Percentiles rank a stretch among this genome's conserved stretches.
Conservation (phyloP, 2,888 invertebrate genomes). For the Chelonus formosanus region DNA sequence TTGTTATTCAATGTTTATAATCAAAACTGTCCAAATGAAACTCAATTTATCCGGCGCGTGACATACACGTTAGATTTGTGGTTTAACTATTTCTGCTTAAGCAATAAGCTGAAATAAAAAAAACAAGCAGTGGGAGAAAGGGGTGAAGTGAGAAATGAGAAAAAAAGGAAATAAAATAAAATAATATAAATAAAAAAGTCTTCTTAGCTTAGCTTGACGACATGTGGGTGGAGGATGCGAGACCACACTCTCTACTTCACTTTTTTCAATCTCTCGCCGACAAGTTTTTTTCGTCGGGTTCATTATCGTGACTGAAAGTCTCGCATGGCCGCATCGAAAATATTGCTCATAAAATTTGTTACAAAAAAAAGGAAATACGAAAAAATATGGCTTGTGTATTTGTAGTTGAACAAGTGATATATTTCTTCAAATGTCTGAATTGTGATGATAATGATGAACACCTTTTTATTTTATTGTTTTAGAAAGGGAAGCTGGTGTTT, state of each 20-base stretch:
- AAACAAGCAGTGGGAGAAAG: slow-evolving; percentile 13
- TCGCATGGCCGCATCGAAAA: slow-evolving; percentile 38
- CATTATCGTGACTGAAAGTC: slow-evolving; percentile 39
- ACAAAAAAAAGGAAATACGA: slow-evolving; percentile 9
- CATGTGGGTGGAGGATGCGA: slow-evolving; percentile 45
- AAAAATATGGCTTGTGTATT: neutral
- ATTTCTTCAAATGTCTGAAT: neutral
- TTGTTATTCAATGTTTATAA: no score
- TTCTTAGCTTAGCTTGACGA: slow-evolving; percentile 36
- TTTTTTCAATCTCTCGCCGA: slow-evolving; percentile 31
- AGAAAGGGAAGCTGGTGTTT: slow-evolving; percentile 63
- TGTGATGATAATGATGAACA: no score
- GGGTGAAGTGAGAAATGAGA: neutral
- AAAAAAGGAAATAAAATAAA: slow-evolving; percentile 9
- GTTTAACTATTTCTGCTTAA: slow-evolving; percentile 39
- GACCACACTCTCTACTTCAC: slow-evolving; percentile 23
- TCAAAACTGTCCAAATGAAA: no score
- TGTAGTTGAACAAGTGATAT: neutral
- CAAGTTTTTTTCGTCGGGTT: slow-evolving; percentile 36
- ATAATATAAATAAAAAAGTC: slow-evolving; percentile 22
- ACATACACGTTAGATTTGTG: slow-evolving; percentile 27
- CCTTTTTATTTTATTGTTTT: slow-evolving; percentile 38
- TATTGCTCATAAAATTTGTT: slow-evolving; percentile 43
- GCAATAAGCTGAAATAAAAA: slow-evolving; percentile 21
- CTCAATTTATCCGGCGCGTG: slow-evolving; percentile 27